phyloP scores from a whole-genome alignment of 2,113 vertebrate species.

The Mormoops blainvillei region DNA sequence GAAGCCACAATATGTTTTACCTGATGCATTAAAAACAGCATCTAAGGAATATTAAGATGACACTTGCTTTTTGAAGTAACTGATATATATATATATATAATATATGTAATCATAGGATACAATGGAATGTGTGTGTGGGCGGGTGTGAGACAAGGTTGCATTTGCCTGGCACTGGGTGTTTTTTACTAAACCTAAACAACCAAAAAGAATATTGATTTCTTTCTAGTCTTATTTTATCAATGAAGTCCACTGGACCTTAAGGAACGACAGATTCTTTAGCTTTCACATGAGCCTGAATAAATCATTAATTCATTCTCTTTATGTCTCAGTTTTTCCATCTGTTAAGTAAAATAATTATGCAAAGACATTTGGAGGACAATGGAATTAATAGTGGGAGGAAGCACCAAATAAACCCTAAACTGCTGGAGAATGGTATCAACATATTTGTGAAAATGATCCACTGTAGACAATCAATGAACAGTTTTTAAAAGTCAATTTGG shows the following conservation, averaged over 20 bases:
- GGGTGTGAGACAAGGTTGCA: neutral
- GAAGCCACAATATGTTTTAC: conserved; percentile 41
- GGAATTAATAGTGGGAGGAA: neutral
- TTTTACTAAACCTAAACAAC: conserved; percentile 14
- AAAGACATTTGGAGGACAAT: neutral
- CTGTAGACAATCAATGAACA: neutral
- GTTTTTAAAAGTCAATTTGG: neutral
- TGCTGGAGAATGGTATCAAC: neutral
- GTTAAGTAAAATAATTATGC: neutral
- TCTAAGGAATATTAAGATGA: conserved; percentile 45
- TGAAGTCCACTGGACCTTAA: neutral
- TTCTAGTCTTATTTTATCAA: neutral
- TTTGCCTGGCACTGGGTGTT: neutral
- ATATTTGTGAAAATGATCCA: conserved; percentile 1
- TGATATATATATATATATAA: neutral
- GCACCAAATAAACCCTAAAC: neutral
- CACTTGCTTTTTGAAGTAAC: conserved; percentile 45
- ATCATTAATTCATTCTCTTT: neutral
- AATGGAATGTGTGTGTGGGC: neutral
- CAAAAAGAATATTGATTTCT: neutral
- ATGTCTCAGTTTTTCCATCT: neutral
- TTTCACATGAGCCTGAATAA: neutral
- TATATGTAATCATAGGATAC: neutral
- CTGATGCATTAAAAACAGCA: conserved; percentile 23
- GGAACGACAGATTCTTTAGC: neutral